Conservation (phyloP, 2,888 invertebrate species). For the Geophilus truncorum region DNA sequence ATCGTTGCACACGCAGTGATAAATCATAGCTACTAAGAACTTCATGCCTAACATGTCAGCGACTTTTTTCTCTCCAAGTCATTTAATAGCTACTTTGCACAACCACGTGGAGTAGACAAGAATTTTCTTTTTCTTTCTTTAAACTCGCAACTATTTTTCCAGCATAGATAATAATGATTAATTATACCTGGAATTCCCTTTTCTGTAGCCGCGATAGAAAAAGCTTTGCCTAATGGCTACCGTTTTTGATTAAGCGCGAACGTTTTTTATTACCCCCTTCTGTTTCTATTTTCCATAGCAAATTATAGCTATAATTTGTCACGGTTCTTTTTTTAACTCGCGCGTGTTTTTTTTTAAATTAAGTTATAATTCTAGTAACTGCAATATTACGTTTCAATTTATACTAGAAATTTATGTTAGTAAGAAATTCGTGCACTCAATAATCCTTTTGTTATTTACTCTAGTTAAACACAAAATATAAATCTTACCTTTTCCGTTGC, state of each 20-base stretch:
- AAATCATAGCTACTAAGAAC: background rate
- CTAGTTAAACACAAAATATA: too few relatives aligned
- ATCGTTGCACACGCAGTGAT: background rate
- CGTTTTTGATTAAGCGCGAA: background rate
- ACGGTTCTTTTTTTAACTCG: background rate
- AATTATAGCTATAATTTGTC: background rate
- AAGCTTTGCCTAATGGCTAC: background rate
- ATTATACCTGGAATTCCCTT: background rate
- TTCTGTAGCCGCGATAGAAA: background rate
- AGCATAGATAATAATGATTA: background rate
- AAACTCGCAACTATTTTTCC: background rate
- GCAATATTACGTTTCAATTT: too few relatives aligned
- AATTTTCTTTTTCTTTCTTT: background rate
- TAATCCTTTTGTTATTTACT: too few relatives aligned
- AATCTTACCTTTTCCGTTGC: too few relatives aligned
- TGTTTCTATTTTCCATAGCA: background rate
- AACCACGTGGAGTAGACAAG: background rate
- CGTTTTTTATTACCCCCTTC: background rate
- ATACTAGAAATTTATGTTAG: too few relatives aligned
- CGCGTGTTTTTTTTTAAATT: background rate
- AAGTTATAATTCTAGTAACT: background rate
- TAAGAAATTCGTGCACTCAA: too few relatives aligned
- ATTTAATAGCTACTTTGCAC: background rate
- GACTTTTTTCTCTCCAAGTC: background rate
- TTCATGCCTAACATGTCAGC: background rate